A percentile compares a stretch with the other conserved stretches of the same genome.
phyloP scores from a whole-genome alignment of 2,797 vertebrate species.

The Oreochromis mossambicus region DNA sequence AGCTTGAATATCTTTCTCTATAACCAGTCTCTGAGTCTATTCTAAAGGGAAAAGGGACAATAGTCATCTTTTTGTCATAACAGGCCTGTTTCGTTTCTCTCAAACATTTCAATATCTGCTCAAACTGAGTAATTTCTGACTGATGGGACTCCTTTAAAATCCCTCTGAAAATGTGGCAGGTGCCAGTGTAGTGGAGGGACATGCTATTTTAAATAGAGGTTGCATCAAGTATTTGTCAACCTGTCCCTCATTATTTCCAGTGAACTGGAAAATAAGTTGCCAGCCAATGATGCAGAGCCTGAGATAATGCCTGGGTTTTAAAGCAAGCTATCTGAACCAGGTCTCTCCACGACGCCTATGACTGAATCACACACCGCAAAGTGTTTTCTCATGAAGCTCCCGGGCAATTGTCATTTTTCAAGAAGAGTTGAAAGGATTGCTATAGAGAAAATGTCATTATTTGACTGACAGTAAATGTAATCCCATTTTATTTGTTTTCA shows the following conservation, averaged over 20 bases:
- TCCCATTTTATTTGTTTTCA: constrained; percentile 45
- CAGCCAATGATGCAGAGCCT: constrained; percentile 62
- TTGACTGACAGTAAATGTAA: constrained; percentile 50
- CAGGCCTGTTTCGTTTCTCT: constrained; percentile 4
- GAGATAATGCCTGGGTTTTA: constrained; percentile 68
- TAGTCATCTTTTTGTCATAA: background rate
- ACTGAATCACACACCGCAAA: constrained; percentile 41
- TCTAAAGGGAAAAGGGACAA: constrained; percentile 13
- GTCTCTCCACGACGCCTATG: constrained; percentile 52
- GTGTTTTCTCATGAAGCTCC: constrained; percentile 44
- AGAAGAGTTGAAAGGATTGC: constrained; percentile 27
- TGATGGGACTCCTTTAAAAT: constrained; percentile 41
- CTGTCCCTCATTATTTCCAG: constrained; percentile 69
- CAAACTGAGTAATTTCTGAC: constrained; percentile 38
- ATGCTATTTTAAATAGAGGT: constrained; percentile 57
- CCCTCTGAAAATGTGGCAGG: constrained; percentile 47
- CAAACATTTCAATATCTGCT: constrained; percentile 37
- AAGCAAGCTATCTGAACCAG: constrained; percentile 63
- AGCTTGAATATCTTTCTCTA: background rate
- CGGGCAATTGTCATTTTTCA: constrained; percentile 47
- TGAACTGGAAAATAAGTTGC: constrained; percentile 81
- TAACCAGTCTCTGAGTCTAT: constrained; percentile 19
- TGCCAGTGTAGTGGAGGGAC: constrained; percentile 37
- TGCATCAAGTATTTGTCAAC: constrained; percentile 73
- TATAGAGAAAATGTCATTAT: constrained; percentile 28